A percentile compares a stretch with the other conserved stretches of the same genome.
Evolutionary conservation across 2,797 vertebrate species (phyloP).

Genomic region (Oryzias dopingdopingensis): DNA sequence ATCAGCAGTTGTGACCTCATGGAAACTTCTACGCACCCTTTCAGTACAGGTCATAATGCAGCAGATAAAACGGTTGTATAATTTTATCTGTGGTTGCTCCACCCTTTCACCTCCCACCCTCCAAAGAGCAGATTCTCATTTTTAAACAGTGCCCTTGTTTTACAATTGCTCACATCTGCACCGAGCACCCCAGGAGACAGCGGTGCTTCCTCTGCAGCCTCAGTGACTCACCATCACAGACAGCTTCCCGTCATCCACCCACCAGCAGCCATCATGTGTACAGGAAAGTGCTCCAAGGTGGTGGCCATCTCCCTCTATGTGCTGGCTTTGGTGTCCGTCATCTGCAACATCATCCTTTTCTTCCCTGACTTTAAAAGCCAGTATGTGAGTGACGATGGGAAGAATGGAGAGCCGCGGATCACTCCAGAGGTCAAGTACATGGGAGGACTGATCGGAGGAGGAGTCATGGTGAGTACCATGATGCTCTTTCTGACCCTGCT

Average conservation of each 20-base stretch:
- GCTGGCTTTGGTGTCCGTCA: slow-evolving; percentile 58
- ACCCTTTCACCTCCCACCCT: slow-evolving; percentile 25
- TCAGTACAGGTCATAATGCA: slow-evolving; percentile 13
- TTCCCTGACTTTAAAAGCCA: slow-evolving; percentile 60
- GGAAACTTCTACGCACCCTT: not conserved
- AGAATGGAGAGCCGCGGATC: not conserved
- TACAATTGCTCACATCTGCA: not conserved
- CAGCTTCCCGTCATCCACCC: not conserved
- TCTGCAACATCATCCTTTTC: slow-evolving; percentile 77
- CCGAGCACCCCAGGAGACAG: not conserved
- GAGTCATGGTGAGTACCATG: slow-evolving; percentile 71
- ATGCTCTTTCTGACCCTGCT: not conserved
- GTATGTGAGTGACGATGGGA: not conserved
- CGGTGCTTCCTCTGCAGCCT: not conserved
- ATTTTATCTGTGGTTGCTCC: slow-evolving; percentile 26
- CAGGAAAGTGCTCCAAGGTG: slow-evolving; percentile 70
- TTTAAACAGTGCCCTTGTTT: not conserved
- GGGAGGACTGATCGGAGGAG: slow-evolving; percentile 75
- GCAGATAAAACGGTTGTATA: slow-evolving; percentile 8
- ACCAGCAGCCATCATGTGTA: slow-evolving; percentile 63
- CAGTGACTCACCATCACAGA: not conserved
- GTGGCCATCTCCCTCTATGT: slow-evolving; percentile 71
- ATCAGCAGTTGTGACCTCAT: not conserved
- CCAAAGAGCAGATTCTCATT: slow-evolving; percentile 4
- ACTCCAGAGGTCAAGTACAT: slow-evolving; percentile 74